Evolutionary conservation across 92 coral and sea anemone species (phyloP), one percentile per base, ranked within the genome.

Genomic region (Umimayanthus chanpuru): DNA sequence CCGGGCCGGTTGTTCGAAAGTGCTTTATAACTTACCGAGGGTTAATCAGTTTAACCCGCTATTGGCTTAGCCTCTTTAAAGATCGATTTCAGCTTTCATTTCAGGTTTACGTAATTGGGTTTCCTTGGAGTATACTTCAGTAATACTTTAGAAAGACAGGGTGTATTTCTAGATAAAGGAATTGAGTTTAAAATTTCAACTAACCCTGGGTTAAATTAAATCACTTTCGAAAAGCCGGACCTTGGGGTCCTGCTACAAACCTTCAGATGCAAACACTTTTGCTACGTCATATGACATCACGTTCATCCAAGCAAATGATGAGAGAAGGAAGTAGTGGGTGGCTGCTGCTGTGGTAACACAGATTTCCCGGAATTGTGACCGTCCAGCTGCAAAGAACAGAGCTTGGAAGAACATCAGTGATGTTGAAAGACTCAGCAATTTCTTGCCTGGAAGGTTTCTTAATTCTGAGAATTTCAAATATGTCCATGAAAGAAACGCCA

Each of bases 251-350:
- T 30, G 39, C 10, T 12, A 36, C 89, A 65, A 77, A 89, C 92
- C 76, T 71, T 78, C 64, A 78, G 14, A 50, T 41, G 86, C 92
- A 79, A 89, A 89, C 12, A 88, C 88, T 38, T 79, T 90, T 73
- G 76, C 88, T 14, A 86, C 92, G 53, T 90, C 89, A 71, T 50
- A 90, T 73, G 89, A 73, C 90, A 90, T 90, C 68, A 86, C 89
- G 38, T 58, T 81, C 92, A 90, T 90, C 89, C 92, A 90, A 55
- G 92, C 89, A 86, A 90, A 90, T 39, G 89, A 79, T 14, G 89
- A 68, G 21, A 90, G 85, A 30, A 90, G n/a, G 53, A 80, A 84
- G 89, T 67, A 68, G 74, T 90, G 92, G n/a, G 80, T 86, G 64
- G 78, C 36, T 12, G 80, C 73, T 41, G 87, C 92, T 73, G 41